Percentiles rank a stretch among this genome's conserved stretches.
phyloP scores from a whole-genome alignment of 2,888 invertebrate species.

The Drosophila nigricruria region DNA sequence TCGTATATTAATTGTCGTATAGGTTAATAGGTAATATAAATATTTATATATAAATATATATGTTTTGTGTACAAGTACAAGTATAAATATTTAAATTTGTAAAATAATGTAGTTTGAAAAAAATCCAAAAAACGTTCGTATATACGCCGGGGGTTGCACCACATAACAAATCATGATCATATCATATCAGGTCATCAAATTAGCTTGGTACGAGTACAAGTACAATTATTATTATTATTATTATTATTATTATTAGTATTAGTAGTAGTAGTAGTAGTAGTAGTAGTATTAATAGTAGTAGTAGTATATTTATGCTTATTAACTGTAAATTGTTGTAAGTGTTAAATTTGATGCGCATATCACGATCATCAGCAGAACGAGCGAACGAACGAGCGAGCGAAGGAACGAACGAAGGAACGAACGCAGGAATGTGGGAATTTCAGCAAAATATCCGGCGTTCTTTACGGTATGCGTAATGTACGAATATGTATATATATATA shows the following conservation, averaged over 20 bases:
- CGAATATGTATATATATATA: constrained; percentile 33
- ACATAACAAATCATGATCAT: constrained; percentile 77
- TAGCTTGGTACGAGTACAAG: constrained; percentile 52
- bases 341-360: constrained; percentile 69
- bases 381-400: constrained; percentile 70
- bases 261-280: constrained; percentile 33
- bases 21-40: constrained; percentile 53
- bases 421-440: constrained; percentile 53
- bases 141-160: constrained; percentile 75
- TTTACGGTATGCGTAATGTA: constrained; percentile 31
- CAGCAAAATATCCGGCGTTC: constrained; percentile 70
- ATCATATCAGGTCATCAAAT: constrained; percentile 63
- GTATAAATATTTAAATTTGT: constrained; percentile 53
- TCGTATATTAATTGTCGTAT: constrained; percentile 60
- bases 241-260: constrained; percentile 41
- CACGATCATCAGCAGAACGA: constrained; percentile 82
- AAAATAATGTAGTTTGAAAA: constrained; percentile 58
- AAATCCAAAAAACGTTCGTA: constrained; percentile 75
- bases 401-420: constrained; percentile 64
- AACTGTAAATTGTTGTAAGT: constrained; percentile 43
- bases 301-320: constrained; percentile 50
- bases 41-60: constrained; percentile 45
- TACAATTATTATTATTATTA: constrained; percentile 48
- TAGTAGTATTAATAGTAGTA: constrained; percentile 29
- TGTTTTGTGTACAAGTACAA: constrained; percentile 57